Evolutionary conservation across 2,888 invertebrate genomes (phyloP), one percentile per base, ranked within the genome.

Genomic region (Drosophila pegasa): DNA sequence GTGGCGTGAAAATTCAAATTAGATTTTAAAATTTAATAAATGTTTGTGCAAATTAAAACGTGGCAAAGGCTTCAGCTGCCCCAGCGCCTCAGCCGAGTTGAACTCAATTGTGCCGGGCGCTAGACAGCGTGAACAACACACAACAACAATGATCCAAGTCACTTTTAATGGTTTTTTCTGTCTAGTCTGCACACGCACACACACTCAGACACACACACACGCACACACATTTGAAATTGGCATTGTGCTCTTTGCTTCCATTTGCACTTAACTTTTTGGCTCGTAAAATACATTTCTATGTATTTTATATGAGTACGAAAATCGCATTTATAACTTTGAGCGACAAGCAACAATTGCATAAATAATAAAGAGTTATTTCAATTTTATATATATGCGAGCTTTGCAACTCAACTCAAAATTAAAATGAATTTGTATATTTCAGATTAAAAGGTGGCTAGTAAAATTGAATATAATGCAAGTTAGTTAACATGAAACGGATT

Each of bases 21-120:
- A 85, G 83, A 89, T 89, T 88, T 90, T 89, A 88, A 90, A 88
- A 78, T 90, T 88, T 89, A 78, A 89, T 88, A 88, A 87, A 89
- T 79, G 79, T 74, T 78, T 79, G 78, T 73, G 77, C 71, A 78
- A 86, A 89, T 84, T 79, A 75, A 82, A 84, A 87, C 73, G 73
- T 78, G 83, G 71, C 80, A 80, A 73, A 62, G 71, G 55, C 86
- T 68, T 71, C 74, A 65, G 66, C 59, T 57, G 75, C 58, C 43
- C 56, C 66, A 70, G 59, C 72, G 52, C 65, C 65, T 43, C 55
- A 22, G 29, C 45, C 27, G 31, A 25, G 27, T 64, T 22, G 18
- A 45, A 50, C 50, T 40, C 12, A 52, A 16, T 27, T 33, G 50
- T 31, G 37, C 58, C n/a, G 56, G n/a, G 55, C 72, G 40, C 61